phyloP scores from a whole-genome alignment of 2,113 vertebrate genomes.

The Malurus alboscapulatus region DNA sequence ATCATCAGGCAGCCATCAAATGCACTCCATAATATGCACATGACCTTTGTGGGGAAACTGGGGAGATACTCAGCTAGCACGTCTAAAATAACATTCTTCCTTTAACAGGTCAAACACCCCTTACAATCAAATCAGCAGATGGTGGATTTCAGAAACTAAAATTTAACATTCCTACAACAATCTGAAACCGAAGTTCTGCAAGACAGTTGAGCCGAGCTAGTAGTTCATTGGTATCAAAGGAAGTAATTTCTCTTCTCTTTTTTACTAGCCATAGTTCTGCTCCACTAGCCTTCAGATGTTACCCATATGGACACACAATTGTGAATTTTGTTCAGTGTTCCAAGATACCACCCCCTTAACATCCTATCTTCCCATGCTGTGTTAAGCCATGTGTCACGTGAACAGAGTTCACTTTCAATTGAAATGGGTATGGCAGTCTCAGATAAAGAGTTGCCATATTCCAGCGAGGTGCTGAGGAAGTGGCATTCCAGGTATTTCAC shows the following conservation, averaged over 20 bases:
- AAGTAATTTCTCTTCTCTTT: background rate
- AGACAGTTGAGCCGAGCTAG: background rate
- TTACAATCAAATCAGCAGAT: background rate
- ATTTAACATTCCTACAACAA: background rate
- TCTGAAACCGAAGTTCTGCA: background rate
- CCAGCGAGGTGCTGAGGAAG: background rate
- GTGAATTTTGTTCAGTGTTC: background rate
- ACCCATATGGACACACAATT: background rate
- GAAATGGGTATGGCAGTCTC: background rate
- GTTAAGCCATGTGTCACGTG: background rate
- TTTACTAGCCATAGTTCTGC: background rate
- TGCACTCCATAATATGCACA: background rate
- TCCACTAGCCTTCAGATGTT: background rate
- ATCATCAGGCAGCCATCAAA: background rate
- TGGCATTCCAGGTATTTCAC: background rate
- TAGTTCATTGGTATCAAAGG: background rate
- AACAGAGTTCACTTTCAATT: background rate
- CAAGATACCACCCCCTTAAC: background rate
- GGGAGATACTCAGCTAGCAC: background rate
- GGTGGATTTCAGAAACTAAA: background rate
- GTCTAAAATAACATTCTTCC: background rate
- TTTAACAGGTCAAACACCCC: background rate
- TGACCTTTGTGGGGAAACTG: background rate
- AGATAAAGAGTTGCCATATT: background rate
- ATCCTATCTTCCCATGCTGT: background rate